Evolutionary conservation across 2,113 vertebrate species (phyloP).

Genomic region (Centropus unirufus): DNA sequence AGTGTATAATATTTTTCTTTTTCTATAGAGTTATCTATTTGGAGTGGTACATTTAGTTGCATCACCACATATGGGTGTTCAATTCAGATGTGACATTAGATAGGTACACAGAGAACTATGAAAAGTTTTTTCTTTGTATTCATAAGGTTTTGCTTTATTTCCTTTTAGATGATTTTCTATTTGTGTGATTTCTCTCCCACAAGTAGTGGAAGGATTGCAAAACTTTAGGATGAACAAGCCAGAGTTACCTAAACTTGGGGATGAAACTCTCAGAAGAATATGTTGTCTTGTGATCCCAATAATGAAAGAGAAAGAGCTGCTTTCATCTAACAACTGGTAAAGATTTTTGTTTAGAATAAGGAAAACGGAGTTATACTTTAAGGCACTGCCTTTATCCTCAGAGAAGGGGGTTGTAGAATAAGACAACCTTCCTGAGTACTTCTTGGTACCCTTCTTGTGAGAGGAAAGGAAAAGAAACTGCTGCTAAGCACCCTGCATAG

Average conservation of each 20-base stretch:
- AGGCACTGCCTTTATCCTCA: not conserved
- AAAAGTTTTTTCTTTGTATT: not conserved
- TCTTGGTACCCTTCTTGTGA: not conserved
- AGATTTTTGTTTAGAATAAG: not conserved
- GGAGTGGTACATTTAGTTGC: not conserved
- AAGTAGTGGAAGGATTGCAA: not conserved
- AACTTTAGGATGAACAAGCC: not conserved
- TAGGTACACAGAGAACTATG: not conserved
- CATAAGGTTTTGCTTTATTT: not conserved
- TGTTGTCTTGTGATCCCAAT: not conserved
- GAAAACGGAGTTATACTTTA: not conserved
- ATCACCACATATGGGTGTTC: not conserved
- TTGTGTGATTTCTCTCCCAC: not conserved
- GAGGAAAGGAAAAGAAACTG: not conserved
- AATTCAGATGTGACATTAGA: not conserved
- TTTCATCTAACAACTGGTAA: not conserved
- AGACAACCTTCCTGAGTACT: not conserved
- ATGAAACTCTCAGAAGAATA: not conserved
- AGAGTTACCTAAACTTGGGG: not conserved
- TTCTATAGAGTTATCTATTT: not conserved
- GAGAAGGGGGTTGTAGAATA: not conserved
- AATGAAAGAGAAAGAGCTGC: not conserved
- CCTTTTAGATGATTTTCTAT: not conserved
- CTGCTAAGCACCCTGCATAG: not conserved
- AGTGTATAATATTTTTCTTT: not conserved